A percentile compares a stretch with the other conserved stretches of the same genome.
Evolutionary conservation across 2,888 invertebrate species (phyloP).

Genomic region (Oscheius sp.): DNA sequence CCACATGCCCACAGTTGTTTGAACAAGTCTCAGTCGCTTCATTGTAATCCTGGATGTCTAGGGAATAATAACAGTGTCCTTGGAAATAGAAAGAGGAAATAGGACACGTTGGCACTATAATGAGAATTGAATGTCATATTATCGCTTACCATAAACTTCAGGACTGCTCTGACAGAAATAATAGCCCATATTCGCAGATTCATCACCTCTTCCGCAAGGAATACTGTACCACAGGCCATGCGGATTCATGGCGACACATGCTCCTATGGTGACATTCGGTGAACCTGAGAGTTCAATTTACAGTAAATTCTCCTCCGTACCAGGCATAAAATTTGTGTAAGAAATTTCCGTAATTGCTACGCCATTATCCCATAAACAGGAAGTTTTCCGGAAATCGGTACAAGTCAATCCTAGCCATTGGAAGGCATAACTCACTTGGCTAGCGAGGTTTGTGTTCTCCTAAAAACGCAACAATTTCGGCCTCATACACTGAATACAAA

Average conservation of each 20-base stretch:
- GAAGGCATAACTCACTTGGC: background rate
- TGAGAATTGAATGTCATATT: too few relatives aligned
- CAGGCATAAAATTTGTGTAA: background rate
- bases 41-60: background rate
- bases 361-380: slow-evolving; percentile 1
- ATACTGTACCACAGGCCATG: background rate
- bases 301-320: background rate
- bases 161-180: background rate
- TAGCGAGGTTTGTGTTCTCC: background rate
- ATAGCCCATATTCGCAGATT: background rate
- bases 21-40: background rate
- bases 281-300: background rate
- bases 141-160: background rate
- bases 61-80: background rate
- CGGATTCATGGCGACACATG: background rate
- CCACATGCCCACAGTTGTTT: background rate
- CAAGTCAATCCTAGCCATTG: slow-evolving; percentile 1
- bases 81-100: background rate
- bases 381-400: background rate
- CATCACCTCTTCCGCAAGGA: too few relatives aligned
- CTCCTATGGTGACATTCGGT: background rate
- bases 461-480: background rate
- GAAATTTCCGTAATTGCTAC: background rate
- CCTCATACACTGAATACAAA: background rate
- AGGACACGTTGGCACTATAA: background rate